Evolutionary conservation across 2,888 invertebrate genomes (phyloP).

Genomic region (Gymnocheta viridis): DNA sequence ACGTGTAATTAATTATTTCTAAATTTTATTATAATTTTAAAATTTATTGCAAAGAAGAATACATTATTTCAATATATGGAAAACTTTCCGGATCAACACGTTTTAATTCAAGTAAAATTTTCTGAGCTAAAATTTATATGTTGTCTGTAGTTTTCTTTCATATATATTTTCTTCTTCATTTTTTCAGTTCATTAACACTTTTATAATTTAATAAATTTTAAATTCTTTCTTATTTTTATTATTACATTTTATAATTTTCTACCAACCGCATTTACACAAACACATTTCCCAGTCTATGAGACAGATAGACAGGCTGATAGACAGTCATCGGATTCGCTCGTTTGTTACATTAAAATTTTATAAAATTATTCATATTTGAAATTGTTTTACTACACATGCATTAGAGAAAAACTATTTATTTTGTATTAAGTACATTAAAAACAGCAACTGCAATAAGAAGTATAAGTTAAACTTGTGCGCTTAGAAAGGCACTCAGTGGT

Average conservation of each 20-base stretch:
- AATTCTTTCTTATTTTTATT: constrained; percentile 13
- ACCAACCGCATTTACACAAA: constrained; percentile 14
- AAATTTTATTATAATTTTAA: too few species aligned
- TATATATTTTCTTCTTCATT: not conserved
- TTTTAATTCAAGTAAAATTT: not conserved
- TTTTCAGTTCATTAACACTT: constrained; percentile 43
- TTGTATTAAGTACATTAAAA: not conserved
- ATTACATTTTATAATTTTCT: not conserved
- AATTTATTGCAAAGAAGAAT: not conserved
- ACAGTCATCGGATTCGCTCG: constrained; percentile 12
- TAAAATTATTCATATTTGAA: constrained; percentile 38
- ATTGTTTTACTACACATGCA: constrained; percentile 18
- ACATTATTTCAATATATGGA: not conserved
- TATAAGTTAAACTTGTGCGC: constrained; percentile 23
- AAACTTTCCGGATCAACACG: not conserved
- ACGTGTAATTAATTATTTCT: too few species aligned
- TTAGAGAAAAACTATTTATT: constrained; percentile 10
- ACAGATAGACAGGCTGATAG: constrained; percentile 9
- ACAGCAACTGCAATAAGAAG: constrained; percentile 8
- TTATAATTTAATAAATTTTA: constrained; percentile 14
- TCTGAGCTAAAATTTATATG: not conserved
- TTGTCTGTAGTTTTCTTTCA: not conserved
- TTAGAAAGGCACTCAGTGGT: constrained; percentile 38
- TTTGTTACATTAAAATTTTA: constrained; percentile 18
- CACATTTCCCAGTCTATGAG: constrained; percentile 22